These are phyloP conservation scores for Tyrannus savana DNA, from an alignment of 2,113 vertebrate genomes.

Conservation along the genomic window DNA sequence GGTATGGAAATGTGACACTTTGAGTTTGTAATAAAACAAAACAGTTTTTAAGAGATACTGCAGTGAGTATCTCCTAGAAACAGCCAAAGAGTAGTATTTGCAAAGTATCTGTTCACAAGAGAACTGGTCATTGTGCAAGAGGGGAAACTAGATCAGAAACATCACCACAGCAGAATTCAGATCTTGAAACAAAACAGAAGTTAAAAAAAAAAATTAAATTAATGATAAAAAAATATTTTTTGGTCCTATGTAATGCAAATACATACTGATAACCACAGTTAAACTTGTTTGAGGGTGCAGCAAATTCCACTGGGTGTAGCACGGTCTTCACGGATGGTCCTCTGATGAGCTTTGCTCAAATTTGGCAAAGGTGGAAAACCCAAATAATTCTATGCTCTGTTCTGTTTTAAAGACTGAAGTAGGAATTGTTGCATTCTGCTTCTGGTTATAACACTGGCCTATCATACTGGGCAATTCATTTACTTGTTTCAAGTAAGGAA, in stretches of 20 bases:
- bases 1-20: background rate
- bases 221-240: background rate
- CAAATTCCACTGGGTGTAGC: background rate
- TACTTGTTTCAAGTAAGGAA: background rate
- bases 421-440: background rate
- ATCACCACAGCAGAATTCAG: background rate
- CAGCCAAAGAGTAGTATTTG: background rate
- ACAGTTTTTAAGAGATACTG: background rate
- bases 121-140: background rate
- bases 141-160: background rate
- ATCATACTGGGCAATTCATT: background rate
- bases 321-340: background rate
- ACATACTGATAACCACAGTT: background rate
- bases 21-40: constrained; percentile 8
- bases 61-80: background rate
- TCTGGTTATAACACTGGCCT: background rate
- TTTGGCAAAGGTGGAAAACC: background rate
- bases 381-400: background rate
- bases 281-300: background rate
- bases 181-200: background rate
- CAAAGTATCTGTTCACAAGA: background rate
- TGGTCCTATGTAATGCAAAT: background rate
- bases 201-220: background rate
- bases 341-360: background rate
- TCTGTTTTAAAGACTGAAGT: background rate